Conservation (phyloP, 2,113 vertebrate species). For the Ptilonorhynchus violaceus region DNA sequence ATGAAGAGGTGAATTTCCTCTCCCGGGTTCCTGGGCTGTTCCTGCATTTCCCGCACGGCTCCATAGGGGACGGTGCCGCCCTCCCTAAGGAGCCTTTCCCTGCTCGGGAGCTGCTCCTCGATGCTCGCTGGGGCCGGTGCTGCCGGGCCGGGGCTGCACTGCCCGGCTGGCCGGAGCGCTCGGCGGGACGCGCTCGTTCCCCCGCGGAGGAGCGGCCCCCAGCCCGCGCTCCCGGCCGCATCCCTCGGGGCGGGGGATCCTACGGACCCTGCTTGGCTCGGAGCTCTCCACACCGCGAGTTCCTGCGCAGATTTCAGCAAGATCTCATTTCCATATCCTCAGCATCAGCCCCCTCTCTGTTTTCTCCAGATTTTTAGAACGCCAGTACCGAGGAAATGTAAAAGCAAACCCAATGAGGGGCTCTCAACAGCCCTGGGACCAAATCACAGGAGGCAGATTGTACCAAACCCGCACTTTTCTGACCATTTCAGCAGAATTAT, state of each 20-base stretch:
- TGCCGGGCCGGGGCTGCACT: accelerated
- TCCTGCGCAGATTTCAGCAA: neutral
- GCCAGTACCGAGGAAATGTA: neutral
- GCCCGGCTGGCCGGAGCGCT: neutral
- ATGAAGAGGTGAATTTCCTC: neutral
- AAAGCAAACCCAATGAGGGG: neutral
- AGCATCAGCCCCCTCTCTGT: neutral
- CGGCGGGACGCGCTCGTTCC: too few relatives aligned
- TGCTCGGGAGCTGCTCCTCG: neutral
- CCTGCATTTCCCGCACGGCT: neutral
- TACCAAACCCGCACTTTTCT: neutral
- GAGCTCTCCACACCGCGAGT: neutral
- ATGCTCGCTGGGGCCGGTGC: accelerated
- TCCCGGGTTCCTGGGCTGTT: too few relatives aligned
- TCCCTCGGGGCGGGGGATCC: neutral
- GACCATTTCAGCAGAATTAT: neutral
- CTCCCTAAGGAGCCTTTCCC: too few relatives aligned
- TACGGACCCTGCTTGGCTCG: accelerated
- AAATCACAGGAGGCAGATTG: neutral
- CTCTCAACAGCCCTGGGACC: neutral
- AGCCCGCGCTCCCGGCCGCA: accelerated
- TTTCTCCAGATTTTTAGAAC: neutral
- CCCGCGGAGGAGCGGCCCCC: too few relatives aligned
- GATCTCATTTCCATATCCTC: neutral
- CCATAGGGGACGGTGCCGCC: neutral